phyloP scores from a whole-genome alignment of 2,888 invertebrate species.

The Drosophila stalkeri region DNA sequence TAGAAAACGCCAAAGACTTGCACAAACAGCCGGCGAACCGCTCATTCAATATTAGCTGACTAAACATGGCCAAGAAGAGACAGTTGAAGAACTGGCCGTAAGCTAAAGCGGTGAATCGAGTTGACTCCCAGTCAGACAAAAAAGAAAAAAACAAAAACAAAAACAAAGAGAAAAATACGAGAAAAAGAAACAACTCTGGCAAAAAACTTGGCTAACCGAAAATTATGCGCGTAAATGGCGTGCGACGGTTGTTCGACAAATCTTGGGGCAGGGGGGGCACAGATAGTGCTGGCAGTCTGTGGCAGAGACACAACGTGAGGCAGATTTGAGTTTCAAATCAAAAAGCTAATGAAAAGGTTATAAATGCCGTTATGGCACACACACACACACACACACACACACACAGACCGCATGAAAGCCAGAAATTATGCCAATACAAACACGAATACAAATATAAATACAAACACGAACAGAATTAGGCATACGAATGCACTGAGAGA shows the following conservation, averaged over 20 bases:
- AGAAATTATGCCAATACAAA: conserved; percentile 72
- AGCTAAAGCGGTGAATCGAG: conserved; percentile 21
- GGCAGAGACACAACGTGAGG: conserved; percentile 45
- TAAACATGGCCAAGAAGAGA: conserved; percentile 46
- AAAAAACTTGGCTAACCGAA: conserved; percentile 41
- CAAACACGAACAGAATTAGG: conserved; percentile 23
- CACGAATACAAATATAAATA: conserved; percentile 28
- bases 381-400: conserved; percentile 26
- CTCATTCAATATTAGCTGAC: conserved; percentile 52
- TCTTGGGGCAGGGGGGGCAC: neutral
- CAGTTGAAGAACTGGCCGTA: conserved; percentile 31
- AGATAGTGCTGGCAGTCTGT: conserved; percentile 9
- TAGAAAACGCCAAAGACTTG: conserved; percentile 50
- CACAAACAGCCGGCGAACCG: conserved; percentile 22
- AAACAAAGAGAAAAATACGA: neutral
- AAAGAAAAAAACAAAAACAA: neutral
- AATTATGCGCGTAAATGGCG: conserved; percentile 66
- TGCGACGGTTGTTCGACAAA: conserved; percentile 25
- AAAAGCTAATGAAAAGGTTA: conserved; percentile 80
- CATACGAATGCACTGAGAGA: conserved; percentile 23
- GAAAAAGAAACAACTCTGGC: conserved; percentile 7
- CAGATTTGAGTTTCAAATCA: conserved; percentile 76
- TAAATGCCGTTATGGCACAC: conserved; percentile 67
- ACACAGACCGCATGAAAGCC: conserved; percentile 13
- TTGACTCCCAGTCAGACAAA: conserved; percentile 24